phyloP scores from a whole-genome alignment of 2,113 vertebrate genomes.

The Pteruthius melanotis region DNA sequence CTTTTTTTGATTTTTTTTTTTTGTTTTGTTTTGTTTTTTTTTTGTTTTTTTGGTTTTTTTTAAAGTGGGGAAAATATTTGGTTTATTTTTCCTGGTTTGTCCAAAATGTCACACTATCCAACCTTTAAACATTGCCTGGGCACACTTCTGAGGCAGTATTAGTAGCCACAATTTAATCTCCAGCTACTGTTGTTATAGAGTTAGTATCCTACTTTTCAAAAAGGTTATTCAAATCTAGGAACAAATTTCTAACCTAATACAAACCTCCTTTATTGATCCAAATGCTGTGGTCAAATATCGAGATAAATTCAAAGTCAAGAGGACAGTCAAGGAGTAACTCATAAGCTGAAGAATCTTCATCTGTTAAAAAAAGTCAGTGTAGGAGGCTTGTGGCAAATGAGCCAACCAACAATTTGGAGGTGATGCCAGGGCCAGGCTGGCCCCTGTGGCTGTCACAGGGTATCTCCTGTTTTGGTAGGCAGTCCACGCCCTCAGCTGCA shows the following conservation, averaged over 20 bases:
- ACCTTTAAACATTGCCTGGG: background rate
- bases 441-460: background rate
- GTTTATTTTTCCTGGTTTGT: background rate
- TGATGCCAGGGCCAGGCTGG: background rate
- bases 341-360: background rate
- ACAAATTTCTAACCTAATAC: background rate
- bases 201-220: background rate
- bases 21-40: no score
- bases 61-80: background rate
- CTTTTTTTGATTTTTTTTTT: background rate
- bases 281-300: background rate
- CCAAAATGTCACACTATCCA: background rate
- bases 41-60: background rate
- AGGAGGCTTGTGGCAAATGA: background rate
- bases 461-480: background rate
- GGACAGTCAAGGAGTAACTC: background rate
- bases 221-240: background rate
- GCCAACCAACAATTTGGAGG: background rate
- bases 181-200: background rate
- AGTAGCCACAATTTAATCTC: background rate
- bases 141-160: background rate
- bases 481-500: background rate
- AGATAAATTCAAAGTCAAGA: background rate
- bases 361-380: background rate
- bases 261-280: background rate